phyloP scores from a whole-genome alignment of 1,140 invertebrate species.

The Littorina saxatilis region DNA sequence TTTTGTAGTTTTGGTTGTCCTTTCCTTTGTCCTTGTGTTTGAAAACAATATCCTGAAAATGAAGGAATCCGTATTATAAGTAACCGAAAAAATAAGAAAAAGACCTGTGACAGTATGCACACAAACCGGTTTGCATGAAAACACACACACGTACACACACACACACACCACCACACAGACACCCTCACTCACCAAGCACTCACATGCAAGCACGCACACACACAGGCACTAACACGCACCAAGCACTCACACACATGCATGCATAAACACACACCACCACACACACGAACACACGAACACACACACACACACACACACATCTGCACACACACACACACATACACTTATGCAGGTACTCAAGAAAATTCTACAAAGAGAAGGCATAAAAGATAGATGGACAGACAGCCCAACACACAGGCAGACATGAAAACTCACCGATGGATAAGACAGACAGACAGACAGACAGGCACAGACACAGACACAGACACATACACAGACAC shows the following conservation, averaged over 20 bases:
- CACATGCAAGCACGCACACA: conserved; percentile 9
- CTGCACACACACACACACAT: not conserved
- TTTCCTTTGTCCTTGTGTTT: conserved; percentile 60
- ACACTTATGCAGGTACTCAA: not conserved
- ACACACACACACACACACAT: too few species aligned
- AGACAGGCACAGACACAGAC: too few species aligned
- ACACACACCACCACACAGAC: not conserved
- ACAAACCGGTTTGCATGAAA: not conserved
- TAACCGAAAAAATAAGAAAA: not conserved
- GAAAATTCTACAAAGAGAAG: not conserved
- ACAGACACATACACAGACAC: conserved; percentile 8
- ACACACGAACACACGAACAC: not conserved
- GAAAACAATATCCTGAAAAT: conserved; percentile 59
- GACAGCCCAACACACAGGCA: too few species aligned
- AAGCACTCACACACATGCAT: too few species aligned
- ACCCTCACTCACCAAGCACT: not conserved
- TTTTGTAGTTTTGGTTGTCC: conserved; percentile 53
- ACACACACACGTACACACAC: conserved; percentile 22
- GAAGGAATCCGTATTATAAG: too few species aligned
- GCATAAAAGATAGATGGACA: not conserved
- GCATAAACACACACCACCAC: not conserved
- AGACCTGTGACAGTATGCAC: not conserved
- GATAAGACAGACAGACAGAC: too few species aligned
- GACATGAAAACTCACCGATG: too few species aligned
- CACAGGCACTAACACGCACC: not conserved